Evolutionary conservation across 2,113 vertebrate species (phyloP).

Genomic region (Bufo bufo): DNA sequence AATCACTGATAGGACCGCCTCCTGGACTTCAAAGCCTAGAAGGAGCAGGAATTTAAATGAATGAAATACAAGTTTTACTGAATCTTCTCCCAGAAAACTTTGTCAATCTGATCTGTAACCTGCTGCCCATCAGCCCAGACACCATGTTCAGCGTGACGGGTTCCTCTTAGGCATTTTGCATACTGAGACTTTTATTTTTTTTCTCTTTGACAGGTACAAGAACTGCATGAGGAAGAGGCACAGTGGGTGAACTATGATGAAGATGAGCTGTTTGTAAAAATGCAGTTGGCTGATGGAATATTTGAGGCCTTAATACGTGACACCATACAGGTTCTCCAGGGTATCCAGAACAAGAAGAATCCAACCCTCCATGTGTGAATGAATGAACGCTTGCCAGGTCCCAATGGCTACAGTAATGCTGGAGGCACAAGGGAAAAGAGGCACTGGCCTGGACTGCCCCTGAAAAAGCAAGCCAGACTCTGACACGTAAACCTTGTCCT

Average conservation of each 20-base stretch:
- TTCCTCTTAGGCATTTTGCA: neutral
- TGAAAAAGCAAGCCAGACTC: neutral
- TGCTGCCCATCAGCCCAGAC: too few relatives aligned
- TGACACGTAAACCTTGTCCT: neutral
- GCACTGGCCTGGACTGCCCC: slow-evolving; percentile 23
- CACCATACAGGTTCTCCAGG: slow-evolving; percentile 84
- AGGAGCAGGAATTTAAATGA: too few relatives aligned
- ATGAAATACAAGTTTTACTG: too few relatives aligned
- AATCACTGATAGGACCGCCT: too few relatives aligned
- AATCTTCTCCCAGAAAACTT: too few relatives aligned
- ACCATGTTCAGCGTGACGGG: too few relatives aligned
- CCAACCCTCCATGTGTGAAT: slow-evolving; percentile 71
- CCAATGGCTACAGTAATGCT: neutral
- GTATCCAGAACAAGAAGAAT: slow-evolving; percentile 83
- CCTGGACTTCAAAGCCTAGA: too few relatives aligned
- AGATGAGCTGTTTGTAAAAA: slow-evolving; percentile 95
- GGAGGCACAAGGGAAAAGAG: neutral
- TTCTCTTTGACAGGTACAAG: slow-evolving; percentile 82
- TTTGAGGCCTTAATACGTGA: slow-evolving; percentile 94
- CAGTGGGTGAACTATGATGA: slow-evolving; percentile 99
- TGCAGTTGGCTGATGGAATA: slow-evolving; percentile 96
- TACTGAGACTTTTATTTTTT: neutral
- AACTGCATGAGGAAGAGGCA: slow-evolving; percentile 93
- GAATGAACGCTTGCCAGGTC: slow-evolving; percentile 60
- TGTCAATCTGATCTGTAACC: too few relatives aligned